Conservation (phyloP, 2,113 vertebrate species). For the Thymallus thymallus region DNA sequence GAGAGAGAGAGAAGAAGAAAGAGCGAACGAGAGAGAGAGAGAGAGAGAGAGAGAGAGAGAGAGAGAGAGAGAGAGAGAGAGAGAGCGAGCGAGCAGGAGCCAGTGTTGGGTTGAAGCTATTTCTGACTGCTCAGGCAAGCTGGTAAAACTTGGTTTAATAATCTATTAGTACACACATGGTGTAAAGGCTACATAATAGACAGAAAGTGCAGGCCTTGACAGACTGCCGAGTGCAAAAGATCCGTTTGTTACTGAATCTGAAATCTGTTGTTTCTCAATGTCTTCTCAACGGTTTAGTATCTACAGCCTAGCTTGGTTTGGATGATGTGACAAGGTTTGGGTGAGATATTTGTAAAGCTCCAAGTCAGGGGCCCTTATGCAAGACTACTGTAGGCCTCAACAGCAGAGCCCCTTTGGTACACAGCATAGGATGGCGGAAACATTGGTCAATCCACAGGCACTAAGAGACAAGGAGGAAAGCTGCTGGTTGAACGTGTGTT, state of each 20-base stretch:
- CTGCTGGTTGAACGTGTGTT: slow-evolving; percentile 30
- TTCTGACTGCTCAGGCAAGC: slow-evolving; percentile 12
- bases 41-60: too few species aligned
- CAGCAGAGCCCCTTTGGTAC: not conserved
- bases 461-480: slow-evolving; percentile 43
- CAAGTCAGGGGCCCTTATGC: slow-evolving; percentile 19
- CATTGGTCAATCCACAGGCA: slow-evolving; percentile 14
- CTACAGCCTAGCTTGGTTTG: slow-evolving; percentile 40
- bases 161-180: not conserved
- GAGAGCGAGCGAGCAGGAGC: not conserved
- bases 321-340: slow-evolving; percentile 10
- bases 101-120: slow-evolving; percentile 19
- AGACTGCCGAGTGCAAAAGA: slow-evolving; percentile 38
- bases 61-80: slow-evolving; percentile 26
- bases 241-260: slow-evolving; percentile 4
- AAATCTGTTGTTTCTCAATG: slow-evolving; percentile 56
- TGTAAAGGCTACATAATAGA: slow-evolving; percentile 63
- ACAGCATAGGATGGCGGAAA: slow-evolving; percentile 5
- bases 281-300: slow-evolving; percentile 32
- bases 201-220: slow-evolving; percentile 62
- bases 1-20: slow-evolving; percentile 11
- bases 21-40: not conserved
- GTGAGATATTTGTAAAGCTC: slow-evolving; percentile 31
- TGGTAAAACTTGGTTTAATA: slow-evolving; percentile 1
- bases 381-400: slow-evolving; percentile 5